Conservation (phyloP, 2,888 invertebrate species). For the Zaprionus lineosus region DNA sequence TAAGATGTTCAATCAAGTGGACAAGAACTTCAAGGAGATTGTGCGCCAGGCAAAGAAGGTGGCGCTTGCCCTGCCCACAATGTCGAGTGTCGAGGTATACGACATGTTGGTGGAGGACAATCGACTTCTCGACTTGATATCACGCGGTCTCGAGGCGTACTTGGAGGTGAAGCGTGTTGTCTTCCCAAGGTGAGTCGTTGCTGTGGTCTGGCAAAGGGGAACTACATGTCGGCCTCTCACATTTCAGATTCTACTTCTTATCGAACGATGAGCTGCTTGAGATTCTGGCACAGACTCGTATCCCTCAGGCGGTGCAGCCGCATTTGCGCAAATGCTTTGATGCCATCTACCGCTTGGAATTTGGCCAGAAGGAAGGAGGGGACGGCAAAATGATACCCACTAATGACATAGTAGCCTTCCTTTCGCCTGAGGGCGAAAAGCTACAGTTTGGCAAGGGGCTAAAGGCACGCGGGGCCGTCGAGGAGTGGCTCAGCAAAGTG, state of each 20-base stretch:
- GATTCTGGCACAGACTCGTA: conserved; percentile 94
- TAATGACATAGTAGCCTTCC: conserved; percentile 93
- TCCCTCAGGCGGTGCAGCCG: conserved; percentile 94
- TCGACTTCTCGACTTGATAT: conserved; percentile 91
- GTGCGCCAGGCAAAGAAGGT: conserved; percentile 92
- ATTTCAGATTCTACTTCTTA: conserved; percentile 89
- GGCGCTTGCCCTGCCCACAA: conserved; percentile 91
- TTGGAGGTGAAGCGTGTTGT: conserved; percentile 93
- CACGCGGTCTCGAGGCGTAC: conserved; percentile 95
- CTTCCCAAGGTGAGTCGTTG: conserved; percentile 87
- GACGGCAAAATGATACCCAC: conserved; percentile 85
- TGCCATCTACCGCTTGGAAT: conserved; percentile 90
- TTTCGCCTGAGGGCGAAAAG: conserved; percentile 94
- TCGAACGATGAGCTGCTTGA: conserved; percentile 95
- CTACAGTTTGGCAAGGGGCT: conserved; percentile 90
- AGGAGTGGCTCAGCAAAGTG: conserved; percentile 95
- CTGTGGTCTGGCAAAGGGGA: fast-evolving
- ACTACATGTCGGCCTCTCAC: no score
- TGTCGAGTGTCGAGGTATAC: conserved; percentile 88
- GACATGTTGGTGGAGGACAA: conserved; percentile 89
- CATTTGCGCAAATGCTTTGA: conserved; percentile 95
- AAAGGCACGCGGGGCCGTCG: conserved; percentile 94
- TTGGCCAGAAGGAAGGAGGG: conserved; percentile 86
- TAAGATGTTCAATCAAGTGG: conserved; percentile 91
- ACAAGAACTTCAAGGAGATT: conserved; percentile 95